Percentiles rank a stretch among this genome's conserved stretches.
These are phyloP conservation scores for Anthopleura sola DNA, from an alignment of 64 coral and sea anemone species.

Conservation along the genomic window DNA sequence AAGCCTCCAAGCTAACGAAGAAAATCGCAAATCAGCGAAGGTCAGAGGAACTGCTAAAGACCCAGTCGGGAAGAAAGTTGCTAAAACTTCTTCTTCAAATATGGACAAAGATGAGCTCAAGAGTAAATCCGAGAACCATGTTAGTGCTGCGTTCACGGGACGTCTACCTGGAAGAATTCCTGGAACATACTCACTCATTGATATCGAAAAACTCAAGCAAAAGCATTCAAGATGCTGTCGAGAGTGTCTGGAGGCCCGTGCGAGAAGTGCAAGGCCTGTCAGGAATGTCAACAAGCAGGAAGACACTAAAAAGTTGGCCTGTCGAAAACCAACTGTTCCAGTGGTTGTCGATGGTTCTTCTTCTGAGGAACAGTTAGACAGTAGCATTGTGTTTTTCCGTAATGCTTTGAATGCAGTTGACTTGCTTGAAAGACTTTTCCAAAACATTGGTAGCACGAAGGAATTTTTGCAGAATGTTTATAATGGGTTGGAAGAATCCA, in stretches of 20 bases:
- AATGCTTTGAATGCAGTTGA: constrained; percentile 30
- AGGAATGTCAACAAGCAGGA: neutral
- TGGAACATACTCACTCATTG: neutral
- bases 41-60: neutral
- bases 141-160: neutral
- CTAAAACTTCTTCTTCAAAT: neutral
- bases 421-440: constrained; percentile 15
- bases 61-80: neutral
- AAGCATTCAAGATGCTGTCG: constrained; percentile 3
- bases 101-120: neutral
- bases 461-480: neutral
- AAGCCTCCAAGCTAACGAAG: neutral
- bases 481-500: neutral
- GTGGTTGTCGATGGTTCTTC: neutral
- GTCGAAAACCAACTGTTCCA: neutral
- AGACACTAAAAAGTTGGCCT: neutral
- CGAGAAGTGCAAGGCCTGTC: neutral
- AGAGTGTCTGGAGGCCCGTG: neutral
- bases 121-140: constrained; percentile 2
- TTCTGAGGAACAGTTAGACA: neutral
- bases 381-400: constrained; percentile 31
- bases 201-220: neutral
- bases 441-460: neutral
- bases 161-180: neutral
- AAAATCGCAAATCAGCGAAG: neutral